Conservation (phyloP, 2,113 vertebrate species). For the Periophthalmodon schlosseri region DNA sequence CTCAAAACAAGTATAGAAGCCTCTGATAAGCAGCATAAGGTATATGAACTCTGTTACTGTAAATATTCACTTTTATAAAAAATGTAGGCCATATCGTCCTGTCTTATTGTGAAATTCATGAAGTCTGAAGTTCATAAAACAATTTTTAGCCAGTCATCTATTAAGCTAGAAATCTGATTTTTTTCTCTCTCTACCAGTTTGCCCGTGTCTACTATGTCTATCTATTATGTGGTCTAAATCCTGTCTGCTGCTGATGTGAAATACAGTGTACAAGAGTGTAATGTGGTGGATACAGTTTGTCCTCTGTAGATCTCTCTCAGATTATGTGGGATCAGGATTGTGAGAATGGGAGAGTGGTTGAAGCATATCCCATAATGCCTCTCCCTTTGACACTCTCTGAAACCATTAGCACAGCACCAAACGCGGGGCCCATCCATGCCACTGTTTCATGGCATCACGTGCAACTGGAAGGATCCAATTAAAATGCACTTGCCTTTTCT, state of each 20-base stretch:
- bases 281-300: slow-evolving; percentile 30
- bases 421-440: slow-evolving; percentile 55
- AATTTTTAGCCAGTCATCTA: background rate
- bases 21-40: too few relatives aligned
- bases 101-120: background rate
- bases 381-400: slow-evolving; percentile 54
- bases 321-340: slow-evolving; percentile 66
- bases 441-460: slow-evolving; percentile 58
- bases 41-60: too few relatives aligned
- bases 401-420: slow-evolving; percentile 58
- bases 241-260: slow-evolving; percentile 32
- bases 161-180: too few relatives aligned
- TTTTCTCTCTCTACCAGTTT: background rate
- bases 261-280: slow-evolving; percentile 41
- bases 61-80: too few relatives aligned
- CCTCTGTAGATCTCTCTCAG: slow-evolving; percentile 55
- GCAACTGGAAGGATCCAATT: slow-evolving; percentile 66
- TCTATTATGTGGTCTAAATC: slow-evolving; percentile 12
- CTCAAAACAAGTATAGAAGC: too few relatives aligned
- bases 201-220: background rate
- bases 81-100: too few relatives aligned
- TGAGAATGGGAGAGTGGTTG: slow-evolving; percentile 51
- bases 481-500: slow-evolving; percentile 64
- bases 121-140: background rate
- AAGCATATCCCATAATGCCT: slow-evolving; percentile 63